Conservation (phyloP, 2,797 vertebrate genomes). For the Pogoniulus pusillus region DNA sequence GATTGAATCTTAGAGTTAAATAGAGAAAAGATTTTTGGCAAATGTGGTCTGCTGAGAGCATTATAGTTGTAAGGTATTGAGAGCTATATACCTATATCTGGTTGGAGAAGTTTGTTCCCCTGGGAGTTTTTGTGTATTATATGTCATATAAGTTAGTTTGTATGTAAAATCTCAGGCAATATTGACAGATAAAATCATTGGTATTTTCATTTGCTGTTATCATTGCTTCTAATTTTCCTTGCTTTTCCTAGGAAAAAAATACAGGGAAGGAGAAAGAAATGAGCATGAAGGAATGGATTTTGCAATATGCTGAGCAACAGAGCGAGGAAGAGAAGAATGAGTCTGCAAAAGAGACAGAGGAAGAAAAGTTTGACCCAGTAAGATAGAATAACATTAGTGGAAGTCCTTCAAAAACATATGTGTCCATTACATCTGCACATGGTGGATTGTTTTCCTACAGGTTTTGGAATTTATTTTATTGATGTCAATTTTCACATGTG, state of each 20-base stretch:
- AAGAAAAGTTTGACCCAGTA: conserved; percentile 93
- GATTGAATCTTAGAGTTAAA: not conserved
- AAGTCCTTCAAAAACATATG: not conserved
- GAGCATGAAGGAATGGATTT: conserved; percentile 94
- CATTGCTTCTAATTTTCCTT: not conserved
- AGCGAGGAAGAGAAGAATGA: conserved; percentile 84
- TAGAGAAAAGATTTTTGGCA: not conserved
- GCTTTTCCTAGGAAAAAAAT: conserved; percentile 58
- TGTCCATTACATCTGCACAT: not conserved
- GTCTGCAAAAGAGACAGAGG: conserved; percentile 70
- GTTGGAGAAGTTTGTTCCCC: not conserved
- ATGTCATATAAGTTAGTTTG: not conserved
- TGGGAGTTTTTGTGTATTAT: not conserved
- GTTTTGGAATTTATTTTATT: too few relatives aligned
- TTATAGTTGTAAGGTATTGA: too few relatives aligned
- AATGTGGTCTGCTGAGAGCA: not conserved
- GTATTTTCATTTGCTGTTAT: not conserved
- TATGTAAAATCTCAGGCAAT: not conserved
- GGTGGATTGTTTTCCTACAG: too few relatives aligned
- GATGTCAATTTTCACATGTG: not conserved
- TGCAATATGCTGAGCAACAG: conserved; percentile 89
- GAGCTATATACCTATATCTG: too few relatives aligned
- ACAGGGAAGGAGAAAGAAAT: conserved; percentile 76
- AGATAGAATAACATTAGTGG: conserved; percentile 37
- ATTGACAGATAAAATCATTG: not conserved